A percentile compares a stretch with the other conserved stretches of the same genome.
Conservation (phyloP, 2,113 vertebrate species). For the Cyprichromis sp. region DNA sequence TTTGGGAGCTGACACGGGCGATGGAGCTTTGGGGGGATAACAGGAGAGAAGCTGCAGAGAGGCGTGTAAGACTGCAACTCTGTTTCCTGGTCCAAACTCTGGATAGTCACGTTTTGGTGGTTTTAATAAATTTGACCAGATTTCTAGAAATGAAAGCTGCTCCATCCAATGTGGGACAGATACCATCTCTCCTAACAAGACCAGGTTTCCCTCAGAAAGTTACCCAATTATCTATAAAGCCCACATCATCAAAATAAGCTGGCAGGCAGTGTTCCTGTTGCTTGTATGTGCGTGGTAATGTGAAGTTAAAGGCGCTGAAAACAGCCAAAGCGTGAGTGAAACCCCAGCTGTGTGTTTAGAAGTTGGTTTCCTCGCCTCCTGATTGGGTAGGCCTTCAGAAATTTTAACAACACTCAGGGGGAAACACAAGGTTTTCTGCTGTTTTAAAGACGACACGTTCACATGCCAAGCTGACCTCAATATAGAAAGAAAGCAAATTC, state of each 20-base stretch:
- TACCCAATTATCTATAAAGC: not conserved
- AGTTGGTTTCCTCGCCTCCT: not conserved
- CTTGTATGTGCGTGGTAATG: not conserved
- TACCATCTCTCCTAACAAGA: not conserved
- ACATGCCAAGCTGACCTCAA: not conserved
- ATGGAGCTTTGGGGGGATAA: not conserved
- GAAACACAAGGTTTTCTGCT: not conserved
- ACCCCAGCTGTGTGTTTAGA: not conserved
- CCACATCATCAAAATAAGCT: not conserved
- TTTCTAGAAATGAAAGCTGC: not conserved
- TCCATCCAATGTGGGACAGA: not conserved
- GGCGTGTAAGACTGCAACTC: not conserved
- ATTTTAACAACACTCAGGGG: not conserved
- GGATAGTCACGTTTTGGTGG: not conserved
- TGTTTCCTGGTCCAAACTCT: not conserved
- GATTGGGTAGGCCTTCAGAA: not conserved
- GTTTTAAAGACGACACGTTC: not conserved
- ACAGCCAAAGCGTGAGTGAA: not conserved
- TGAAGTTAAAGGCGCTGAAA: not conserved
- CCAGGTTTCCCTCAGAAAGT: not conserved
- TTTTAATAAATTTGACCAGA: not conserved
- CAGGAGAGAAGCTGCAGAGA: not conserved
- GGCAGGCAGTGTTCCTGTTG: not conserved
- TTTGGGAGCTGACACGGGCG: not conserved
- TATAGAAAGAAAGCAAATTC: not conserved